Evolutionary conservation across 2,113 vertebrate species (phyloP).

Genomic region (Gobio gobio): DNA sequence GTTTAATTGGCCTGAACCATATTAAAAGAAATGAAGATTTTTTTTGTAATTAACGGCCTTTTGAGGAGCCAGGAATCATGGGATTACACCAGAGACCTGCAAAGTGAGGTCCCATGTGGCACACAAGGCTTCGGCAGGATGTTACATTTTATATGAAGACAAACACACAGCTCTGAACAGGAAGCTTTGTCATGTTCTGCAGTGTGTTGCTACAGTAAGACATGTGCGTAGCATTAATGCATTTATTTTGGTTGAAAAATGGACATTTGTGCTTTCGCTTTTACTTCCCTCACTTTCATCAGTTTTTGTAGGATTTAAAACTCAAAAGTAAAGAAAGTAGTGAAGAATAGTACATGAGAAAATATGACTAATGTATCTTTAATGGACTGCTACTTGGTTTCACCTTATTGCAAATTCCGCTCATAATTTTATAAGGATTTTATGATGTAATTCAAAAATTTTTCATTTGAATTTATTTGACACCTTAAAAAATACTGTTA

Average conservation of each 20-base stretch:
- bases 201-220: slow-evolving; percentile 6
- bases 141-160: slow-evolving; percentile 41
- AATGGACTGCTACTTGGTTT: slow-evolving; percentile 34
- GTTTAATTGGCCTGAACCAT: slow-evolving; percentile 52
- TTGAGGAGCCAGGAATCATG: slow-evolving; percentile 38
- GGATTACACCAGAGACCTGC: slow-evolving; percentile 53
- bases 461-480: slow-evolving; percentile 33
- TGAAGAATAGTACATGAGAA: slow-evolving; percentile 38
- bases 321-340: slow-evolving; percentile 36
- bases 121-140: neutral
- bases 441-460: slow-evolving; percentile 29
- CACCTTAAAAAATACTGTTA: slow-evolving; percentile 31
- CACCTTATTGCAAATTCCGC: slow-evolving; percentile 39
- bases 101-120: slow-evolving; percentile 23
- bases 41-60: slow-evolving; percentile 57
- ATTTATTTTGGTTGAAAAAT: neutral
- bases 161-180: slow-evolving; percentile 40
- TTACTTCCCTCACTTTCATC: slow-evolving; percentile 12
- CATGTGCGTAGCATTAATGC: slow-evolving; percentile 1
- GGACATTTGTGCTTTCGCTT: neutral
- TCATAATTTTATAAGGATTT: slow-evolving; percentile 28
- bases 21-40: slow-evolving; percentile 53
- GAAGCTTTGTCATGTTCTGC: slow-evolving; percentile 3
- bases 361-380: slow-evolving; percentile 40
- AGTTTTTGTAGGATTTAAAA: slow-evolving; percentile 27